A percentile compares a stretch with the other conserved stretches of the same genome.
Evolutionary conservation across 2,888 invertebrate genomes (phyloP).

Genomic region (Eupithecia vulgata): DNA sequence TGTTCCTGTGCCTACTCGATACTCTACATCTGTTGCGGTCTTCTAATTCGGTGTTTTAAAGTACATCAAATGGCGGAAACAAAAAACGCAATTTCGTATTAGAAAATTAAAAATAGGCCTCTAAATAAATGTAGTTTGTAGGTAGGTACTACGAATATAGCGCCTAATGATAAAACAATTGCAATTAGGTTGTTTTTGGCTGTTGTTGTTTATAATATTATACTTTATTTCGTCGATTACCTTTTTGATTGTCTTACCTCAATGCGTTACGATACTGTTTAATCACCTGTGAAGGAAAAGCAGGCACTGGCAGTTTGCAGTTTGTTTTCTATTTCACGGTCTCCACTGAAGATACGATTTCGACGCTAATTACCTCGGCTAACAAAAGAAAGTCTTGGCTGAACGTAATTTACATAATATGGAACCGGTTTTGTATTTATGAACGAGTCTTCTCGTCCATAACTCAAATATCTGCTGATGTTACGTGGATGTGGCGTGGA

Average conservation of each 20-base stretch:
- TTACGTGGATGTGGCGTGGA: constrained; percentile 4
- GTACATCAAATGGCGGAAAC: no score
- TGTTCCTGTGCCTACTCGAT: no score
- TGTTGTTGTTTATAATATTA: no score
- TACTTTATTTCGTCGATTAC: neutral
- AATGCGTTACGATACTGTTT: constrained; percentile 11
- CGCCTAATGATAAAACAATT: neutral
- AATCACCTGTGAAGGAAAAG: constrained; percentile 32
- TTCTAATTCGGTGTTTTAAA: no score
- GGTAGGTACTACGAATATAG: no score
- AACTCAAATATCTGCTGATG: constrained; percentile 15
- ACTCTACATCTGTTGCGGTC: no score
- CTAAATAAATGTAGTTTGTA: no score
- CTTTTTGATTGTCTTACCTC: no score
- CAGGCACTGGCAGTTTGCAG: constrained; percentile 13
- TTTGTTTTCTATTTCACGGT: constrained; percentile 34
- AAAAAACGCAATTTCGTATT: no score
- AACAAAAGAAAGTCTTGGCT: constrained; percentile 62
- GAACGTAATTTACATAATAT: constrained; percentile 60
- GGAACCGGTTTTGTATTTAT: constrained; percentile 39
- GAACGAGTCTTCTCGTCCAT: constrained; percentile 17
- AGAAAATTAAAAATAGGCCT: no score
- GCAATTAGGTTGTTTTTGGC: no score
- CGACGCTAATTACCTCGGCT: constrained; percentile 53
- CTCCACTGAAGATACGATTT: constrained; percentile 44